A percentile compares a stretch with the other conserved stretches of the same genome.
Conservation (phyloP, 2,888 invertebrate genomes). For the Cybosia mesomella region DNA sequence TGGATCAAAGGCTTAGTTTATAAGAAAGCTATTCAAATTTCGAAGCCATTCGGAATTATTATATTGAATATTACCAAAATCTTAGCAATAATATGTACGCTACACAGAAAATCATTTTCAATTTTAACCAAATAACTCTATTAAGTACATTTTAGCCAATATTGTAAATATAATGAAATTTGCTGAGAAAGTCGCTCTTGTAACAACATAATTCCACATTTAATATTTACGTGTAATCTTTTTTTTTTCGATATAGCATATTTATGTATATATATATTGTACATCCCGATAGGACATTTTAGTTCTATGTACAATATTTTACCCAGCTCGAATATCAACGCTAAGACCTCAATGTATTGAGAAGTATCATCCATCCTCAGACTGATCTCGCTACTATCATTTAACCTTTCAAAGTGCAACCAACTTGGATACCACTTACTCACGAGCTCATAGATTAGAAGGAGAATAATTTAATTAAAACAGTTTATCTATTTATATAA, state of each 20-base stretch:
- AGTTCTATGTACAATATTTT: background rate
- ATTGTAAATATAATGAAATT: slow-evolving; percentile 20
- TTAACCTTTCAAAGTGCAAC: background rate
- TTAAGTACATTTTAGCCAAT: slow-evolving; percentile 15
- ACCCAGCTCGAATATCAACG: background rate
- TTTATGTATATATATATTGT: no score
- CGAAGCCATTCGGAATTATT: slow-evolving; percentile 4
- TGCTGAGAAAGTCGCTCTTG: slow-evolving; percentile 2
- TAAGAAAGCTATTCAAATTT: slow-evolving; percentile 2
- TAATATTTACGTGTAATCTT: background rate
- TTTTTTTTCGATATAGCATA: background rate
- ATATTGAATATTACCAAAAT: slow-evolving; percentile 16
- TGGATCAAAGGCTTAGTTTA: background rate
- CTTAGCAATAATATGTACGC: slow-evolving; percentile 15
- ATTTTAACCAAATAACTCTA: slow-evolving; percentile 19
- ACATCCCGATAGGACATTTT: no score
- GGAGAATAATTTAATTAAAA: no score
- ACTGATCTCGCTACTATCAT: background rate
- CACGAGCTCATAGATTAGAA: no score
- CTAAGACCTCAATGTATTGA: background rate
- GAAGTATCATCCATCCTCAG: no score
- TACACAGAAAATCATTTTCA: slow-evolving; percentile 11
- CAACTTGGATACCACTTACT: no score
- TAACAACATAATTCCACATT: slow-evolving; percentile 5
- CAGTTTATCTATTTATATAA: background rate